Evolutionary conservation across 2,888 invertebrate species (phyloP).

Genomic region (Oxyteleia sp.): DNA sequence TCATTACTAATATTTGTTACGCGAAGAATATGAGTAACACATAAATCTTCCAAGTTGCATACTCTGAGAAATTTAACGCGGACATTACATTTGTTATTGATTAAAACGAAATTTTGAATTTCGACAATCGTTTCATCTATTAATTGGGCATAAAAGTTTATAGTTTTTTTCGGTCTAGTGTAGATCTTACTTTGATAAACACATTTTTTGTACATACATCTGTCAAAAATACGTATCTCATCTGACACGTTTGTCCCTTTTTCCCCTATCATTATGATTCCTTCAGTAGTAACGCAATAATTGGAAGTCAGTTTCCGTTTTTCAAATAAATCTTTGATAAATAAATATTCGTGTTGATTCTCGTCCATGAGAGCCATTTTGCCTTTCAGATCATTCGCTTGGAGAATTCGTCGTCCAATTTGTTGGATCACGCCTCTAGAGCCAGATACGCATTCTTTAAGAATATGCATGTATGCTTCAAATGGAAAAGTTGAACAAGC

Average conservation of each 20-base stretch:
- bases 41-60: background rate
- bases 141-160: background rate
- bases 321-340: background rate
- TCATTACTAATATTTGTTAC: background rate
- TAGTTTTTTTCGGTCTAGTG: background rate
- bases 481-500: conserved; percentile 47
- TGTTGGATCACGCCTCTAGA: conserved; percentile 52
- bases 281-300: background rate
- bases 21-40: background rate
- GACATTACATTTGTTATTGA: background rate
- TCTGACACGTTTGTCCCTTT: background rate
- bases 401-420: conserved; percentile 35
- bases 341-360: background rate
- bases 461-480: conserved; percentile 51
- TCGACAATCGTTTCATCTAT: background rate
- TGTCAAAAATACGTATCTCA: background rate
- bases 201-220: background rate
- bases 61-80: background rate
- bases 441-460: conserved; percentile 52
- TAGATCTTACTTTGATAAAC: background rate
- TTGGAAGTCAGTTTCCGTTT: background rate
- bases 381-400: conserved; percentile 17
- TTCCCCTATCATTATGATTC: background rate
- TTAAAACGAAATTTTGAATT: background rate
- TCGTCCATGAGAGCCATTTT: background rate